Base-by-base conservation (phyloP, 2,113 vertebrate species). In the Ptilonorhynchus violaceus region DNA sequence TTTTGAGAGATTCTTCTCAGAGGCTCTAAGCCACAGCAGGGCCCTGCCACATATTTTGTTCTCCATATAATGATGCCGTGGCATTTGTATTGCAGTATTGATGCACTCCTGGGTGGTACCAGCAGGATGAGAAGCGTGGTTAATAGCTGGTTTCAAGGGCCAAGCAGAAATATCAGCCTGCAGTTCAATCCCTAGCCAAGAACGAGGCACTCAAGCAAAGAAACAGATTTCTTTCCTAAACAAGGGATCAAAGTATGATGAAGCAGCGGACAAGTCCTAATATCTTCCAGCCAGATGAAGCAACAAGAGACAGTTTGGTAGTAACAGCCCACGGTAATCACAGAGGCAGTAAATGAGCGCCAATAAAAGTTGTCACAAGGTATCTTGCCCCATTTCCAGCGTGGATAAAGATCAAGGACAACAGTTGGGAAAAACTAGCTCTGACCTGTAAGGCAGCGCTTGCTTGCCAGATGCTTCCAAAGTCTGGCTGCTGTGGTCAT, bases 121-220 rank as follows among this genome's bases (percentile, higher is more conserved):
- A 96, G 95, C 94, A 82, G 92, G 95, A 91, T 56, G 46, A 94
- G 88, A 73, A 91, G 91, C 89, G 95, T 92, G 94, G 91, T 96
- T 91, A 93, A 91, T 52, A 68, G 76, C 2, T 93, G 95, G 93
- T 76, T 97, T 92, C 78, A 67, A 86, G 92, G 80, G 86, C 88
- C 93, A 85, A 96, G 39, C 55, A 96, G 95, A 97, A 96, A 92
- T 93, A 96, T 91, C 90, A 93, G 90, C 73, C 92, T 96, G 89
- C 76, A 86, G 53, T n/a, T 93, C 64, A 62, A 69, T 58, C 46
- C 25, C 37, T 42, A 70, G 86, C 85, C 93, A 96, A 91, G 85
- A 95, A 94, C 5, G 6, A 94, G 68, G 85, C 95, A 88, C 76
- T 96, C 59, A 55, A 92, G 73, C 83, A 84, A 78, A 52, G 60